A percentile compares a stretch with the other conserved stretches of the same genome.
These are phyloP conservation scores for Scyliorhinus canicula DNA, from an alignment of 2,797 vertebrate species.

Conservation along the genomic window DNA sequence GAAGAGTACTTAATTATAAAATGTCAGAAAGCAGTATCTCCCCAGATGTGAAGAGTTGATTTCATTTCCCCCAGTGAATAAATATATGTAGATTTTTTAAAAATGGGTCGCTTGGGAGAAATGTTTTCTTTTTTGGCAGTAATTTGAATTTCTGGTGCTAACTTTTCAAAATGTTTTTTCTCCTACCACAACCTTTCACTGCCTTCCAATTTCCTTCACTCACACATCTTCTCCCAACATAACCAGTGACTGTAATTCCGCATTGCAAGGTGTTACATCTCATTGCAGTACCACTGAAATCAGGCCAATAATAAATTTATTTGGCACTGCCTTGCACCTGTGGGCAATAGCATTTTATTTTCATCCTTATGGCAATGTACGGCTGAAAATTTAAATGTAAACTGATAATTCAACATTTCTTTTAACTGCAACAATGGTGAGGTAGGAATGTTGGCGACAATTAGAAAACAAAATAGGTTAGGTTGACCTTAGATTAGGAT, in stretches of 20 bases:
- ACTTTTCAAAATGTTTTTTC: not conserved
- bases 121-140: not conserved
- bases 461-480: not conserved
- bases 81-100: not conserved
- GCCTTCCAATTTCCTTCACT: not conserved
- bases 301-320: not conserved
- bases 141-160: not conserved
- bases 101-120: not conserved
- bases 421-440: not conserved
- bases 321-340: not conserved
- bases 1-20: not conserved
- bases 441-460: not conserved
- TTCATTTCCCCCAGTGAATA: not conserved
- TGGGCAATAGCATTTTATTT: not conserved
- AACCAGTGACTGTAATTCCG: not conserved
- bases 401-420: constrained; percentile 1
- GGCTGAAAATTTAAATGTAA: not conserved
- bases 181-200: not conserved
- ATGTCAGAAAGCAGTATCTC: not conserved
- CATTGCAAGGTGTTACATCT: not conserved
- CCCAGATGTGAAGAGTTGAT: not conserved
- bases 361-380: not conserved
- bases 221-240: not conserved
- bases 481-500: too few species aligned
- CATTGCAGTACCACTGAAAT: not conserved